Percentiles rank a stretch among this genome's conserved stretches.
These are phyloP conservation scores for Cynaeus angustus DNA, from an alignment of 2,888 invertebrate species.

Conservation along the genomic window DNA sequence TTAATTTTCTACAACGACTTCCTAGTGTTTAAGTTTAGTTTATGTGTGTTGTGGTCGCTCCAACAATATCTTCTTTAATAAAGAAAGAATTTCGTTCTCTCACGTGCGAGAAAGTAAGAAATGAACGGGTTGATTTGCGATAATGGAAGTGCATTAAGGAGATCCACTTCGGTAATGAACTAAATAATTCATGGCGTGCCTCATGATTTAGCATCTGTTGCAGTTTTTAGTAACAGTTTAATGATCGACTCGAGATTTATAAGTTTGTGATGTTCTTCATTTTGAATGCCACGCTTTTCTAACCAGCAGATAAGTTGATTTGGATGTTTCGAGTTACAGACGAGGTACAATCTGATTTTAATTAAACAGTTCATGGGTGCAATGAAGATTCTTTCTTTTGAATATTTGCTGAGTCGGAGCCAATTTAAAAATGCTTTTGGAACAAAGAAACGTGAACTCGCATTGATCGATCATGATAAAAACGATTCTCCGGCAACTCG, in stretches of 20 bases:
- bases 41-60: slow-evolving; percentile 35
- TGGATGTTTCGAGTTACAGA: too few species aligned
- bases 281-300: too few species aligned
- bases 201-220: slow-evolving; percentile 45
- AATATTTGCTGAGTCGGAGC: slow-evolving; percentile 2
- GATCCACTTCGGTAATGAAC: slow-evolving; percentile 45
- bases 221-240: slow-evolving; percentile 32
- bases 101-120: slow-evolving; percentile 39
- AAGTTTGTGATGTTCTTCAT: too few species aligned
- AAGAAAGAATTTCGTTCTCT: slow-evolving; percentile 38
- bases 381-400: slow-evolving; percentile 27
- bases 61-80: slow-evolving; percentile 40
- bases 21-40: slow-evolving; percentile 21
- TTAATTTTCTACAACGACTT: slow-evolving; percentile 34
- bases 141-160: slow-evolving; percentile 51
- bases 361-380: slow-evolving; percentile 22
- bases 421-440: slow-evolving; percentile 35
- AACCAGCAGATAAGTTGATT: too few species aligned
- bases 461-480: too few species aligned
- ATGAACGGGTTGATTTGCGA: slow-evolving; percentile 48
- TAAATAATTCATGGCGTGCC: slow-evolving; percentile 47
- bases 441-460: not conserved
- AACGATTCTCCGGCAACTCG: too few species aligned
- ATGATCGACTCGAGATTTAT: slow-evolving; percentile 4
- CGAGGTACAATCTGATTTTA: too few species aligned